These are phyloP conservation scores for rat (Rattus norvegicus) DNA, from an alignment of 2,113 vertebrate species.

Conservation along the genomic window DNA sequence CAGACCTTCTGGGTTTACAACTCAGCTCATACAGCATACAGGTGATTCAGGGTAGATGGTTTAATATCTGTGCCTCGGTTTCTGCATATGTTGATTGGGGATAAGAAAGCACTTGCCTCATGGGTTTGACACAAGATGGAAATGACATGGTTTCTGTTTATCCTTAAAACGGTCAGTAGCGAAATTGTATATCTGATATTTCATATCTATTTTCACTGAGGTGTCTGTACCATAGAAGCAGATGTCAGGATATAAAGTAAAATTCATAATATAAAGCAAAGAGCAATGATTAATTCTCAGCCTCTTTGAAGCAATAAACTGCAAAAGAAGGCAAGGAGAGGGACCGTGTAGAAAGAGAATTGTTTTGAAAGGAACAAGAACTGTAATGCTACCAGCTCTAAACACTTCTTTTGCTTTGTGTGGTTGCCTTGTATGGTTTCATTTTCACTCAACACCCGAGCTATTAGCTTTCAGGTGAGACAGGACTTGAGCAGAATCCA, in stretches of 20 bases:
- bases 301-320: conserved; percentile 12
- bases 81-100: background rate
- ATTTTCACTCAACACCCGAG: background rate
- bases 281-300: background rate
- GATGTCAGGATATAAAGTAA: background rate
- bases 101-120: conserved; percentile 15
- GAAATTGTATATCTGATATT: background rate
- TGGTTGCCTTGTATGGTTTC: background rate
- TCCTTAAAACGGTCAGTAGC: background rate
- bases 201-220: background rate
- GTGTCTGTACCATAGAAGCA: background rate
- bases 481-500: background rate
- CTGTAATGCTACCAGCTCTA: background rate
- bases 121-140: background rate
- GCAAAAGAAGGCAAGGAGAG: background rate
- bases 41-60: conserved; percentile 24
- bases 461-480: background rate
- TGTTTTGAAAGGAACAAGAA: background rate
- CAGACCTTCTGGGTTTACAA: background rate
- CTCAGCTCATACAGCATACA: conserved; percentile 7
- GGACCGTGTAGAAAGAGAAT: background rate
- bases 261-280: conserved; percentile 36
- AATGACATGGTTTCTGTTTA: background rate
- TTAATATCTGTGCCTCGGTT: conserved; percentile 30
- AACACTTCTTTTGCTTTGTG: background rate